Evolutionary conservation across 23 tunicate species (phyloP).

Genomic region (Ciona savignyi): DNA sequence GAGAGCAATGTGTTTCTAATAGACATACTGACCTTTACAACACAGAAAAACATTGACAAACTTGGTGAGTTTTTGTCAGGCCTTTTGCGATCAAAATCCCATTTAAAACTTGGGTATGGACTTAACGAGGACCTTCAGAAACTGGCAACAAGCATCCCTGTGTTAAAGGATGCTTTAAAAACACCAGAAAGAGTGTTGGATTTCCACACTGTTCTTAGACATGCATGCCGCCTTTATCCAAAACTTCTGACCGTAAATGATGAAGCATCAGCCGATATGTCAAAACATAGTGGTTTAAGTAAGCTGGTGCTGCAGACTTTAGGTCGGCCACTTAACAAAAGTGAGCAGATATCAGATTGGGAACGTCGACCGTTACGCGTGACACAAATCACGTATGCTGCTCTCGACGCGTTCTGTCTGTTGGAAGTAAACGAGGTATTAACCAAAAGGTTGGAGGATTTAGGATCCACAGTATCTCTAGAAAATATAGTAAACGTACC

Average conservation of each 20-base stretch:
- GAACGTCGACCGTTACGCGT: conserved; percentile 62
- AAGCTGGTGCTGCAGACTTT: conserved; percentile 47
- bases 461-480: conserved; percentile 6
- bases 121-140: conserved; percentile 56
- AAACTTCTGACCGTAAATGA: neutral
- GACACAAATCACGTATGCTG: conserved; percentile 70
- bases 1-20: conserved; percentile 29
- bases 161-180: conserved; percentile 5
- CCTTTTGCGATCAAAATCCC: conserved; percentile 24
- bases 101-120: conserved; percentile 68
- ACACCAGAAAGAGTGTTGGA: conserved; percentile 31
- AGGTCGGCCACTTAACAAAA: conserved; percentile 57
- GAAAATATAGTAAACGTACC: conserved; percentile 28
- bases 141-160: conserved; percentile 24
- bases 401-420: conserved; percentile 66
- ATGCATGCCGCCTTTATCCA: conserved; percentile 34
- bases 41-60: neutral
- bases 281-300: conserved; percentile 46
- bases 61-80: conserved; percentile 27
- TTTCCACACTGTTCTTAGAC: conserved; percentile 13
- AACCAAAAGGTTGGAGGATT: conserved; percentile 6
- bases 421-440: conserved; percentile 44
- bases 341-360: conserved; percentile 93
- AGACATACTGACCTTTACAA: conserved; percentile 28
- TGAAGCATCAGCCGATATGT: neutral